phyloP scores from a whole-genome alignment of 2,113 vertebrate genomes.

The Ibidorhyncha struthersii region DNA sequence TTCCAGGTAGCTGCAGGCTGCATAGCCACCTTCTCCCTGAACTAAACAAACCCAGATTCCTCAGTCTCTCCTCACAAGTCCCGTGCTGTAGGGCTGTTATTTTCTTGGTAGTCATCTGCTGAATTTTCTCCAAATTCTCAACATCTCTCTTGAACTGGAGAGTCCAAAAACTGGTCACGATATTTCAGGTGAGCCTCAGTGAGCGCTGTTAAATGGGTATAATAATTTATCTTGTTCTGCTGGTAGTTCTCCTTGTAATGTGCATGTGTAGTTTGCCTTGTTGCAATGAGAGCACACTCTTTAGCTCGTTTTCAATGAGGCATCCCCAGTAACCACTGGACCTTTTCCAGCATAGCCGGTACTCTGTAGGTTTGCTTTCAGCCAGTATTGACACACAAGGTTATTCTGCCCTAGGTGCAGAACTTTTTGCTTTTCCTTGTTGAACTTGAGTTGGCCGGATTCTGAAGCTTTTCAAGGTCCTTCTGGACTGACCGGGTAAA shows the following conservation, averaged over 20 bases:
- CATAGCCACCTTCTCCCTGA: neutral
- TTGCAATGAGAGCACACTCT: neutral
- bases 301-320: neutral
- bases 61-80: neutral
- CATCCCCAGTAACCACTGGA: neutral
- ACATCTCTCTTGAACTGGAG: neutral
- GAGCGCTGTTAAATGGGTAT: neutral
- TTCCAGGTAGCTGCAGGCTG: neutral
- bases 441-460: neutral
- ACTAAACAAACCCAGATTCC: neutral
- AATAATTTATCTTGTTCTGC: neutral
- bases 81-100: fast-evolving
- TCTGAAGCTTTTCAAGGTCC: neutral
- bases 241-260: neutral
- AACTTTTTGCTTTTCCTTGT: neutral
- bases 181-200: neutral
- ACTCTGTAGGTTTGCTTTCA: neutral
- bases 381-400: neutral
- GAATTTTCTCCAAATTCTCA: neutral
- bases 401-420: neutral
- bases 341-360: neutral
- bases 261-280: neutral
- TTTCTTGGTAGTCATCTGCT: neutral
- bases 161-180: fast-evolving
- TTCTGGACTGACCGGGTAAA: neutral